Conservation (phyloP, 2,113 vertebrate genomes). For the Passer domesticus region DNA sequence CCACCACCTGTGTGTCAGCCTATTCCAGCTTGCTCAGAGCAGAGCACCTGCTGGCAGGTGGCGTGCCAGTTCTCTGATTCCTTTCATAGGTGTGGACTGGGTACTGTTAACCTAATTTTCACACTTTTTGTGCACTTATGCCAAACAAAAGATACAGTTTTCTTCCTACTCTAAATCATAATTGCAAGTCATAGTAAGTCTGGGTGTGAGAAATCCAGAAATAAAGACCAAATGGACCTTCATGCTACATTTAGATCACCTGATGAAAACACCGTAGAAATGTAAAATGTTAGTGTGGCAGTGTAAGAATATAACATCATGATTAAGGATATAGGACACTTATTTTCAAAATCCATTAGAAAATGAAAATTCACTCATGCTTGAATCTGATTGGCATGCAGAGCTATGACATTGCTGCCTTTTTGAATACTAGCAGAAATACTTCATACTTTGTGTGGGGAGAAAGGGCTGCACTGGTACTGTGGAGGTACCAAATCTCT, state of each 20-base stretch:
- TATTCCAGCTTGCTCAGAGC: not conserved
- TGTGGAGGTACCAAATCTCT: not conserved
- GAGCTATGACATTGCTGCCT: not conserved
- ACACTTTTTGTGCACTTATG: not conserved
- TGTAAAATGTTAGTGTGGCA: not conserved
- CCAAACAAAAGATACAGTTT: not conserved
- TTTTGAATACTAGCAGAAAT: not conserved
- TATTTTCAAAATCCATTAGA: not conserved
- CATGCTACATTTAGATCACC: not conserved
- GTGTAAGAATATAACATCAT: not conserved
- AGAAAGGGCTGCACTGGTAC: not conserved
- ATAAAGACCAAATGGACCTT: not conserved
- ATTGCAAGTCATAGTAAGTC: not conserved
- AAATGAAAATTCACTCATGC: not conserved
- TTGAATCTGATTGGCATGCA: not conserved
- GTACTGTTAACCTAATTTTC: not conserved
- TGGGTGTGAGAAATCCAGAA: not conserved
- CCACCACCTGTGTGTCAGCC: accelerated
- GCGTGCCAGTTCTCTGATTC: not conserved
- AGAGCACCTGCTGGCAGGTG: not conserved
- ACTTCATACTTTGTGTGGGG: not conserved
- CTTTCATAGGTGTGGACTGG: not conserved
- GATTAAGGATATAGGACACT: not conserved
- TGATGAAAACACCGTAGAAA: not conserved
- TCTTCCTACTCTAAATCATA: not conserved